Percentiles rank a stretch among this genome's conserved stretches.
Evolutionary conservation across 2,888 invertebrate species (phyloP).

Genomic region (Cinara cedri): DNA sequence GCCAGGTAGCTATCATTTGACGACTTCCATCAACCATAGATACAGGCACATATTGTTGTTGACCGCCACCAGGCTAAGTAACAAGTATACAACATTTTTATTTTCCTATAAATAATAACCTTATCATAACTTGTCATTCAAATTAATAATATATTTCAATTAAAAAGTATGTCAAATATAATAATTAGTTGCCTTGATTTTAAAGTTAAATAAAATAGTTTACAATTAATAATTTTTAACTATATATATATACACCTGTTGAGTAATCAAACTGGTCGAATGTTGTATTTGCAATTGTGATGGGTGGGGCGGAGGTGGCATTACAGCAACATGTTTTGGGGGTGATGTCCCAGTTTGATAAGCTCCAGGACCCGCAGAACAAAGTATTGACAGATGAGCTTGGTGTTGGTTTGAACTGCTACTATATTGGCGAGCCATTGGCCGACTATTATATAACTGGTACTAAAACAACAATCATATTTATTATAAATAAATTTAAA

Average conservation of each 20-base stretch:
- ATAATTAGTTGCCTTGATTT: neutral
- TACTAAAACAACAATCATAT: slow-evolving; percentile 67
- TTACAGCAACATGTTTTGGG: slow-evolving; percentile 74
- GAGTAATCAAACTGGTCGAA: slow-evolving; percentile 75
- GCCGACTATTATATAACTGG: slow-evolving; percentile 79
- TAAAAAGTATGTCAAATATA: neutral
- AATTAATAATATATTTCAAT: neutral
- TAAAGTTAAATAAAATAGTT: neutral
- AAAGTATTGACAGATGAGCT: slow-evolving; percentile 83
- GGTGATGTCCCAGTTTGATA: slow-evolving; percentile 81
- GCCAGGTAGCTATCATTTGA: slow-evolving; percentile 75
- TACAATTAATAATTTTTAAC: neutral
- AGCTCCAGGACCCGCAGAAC: slow-evolving; percentile 72
- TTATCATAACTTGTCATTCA: too few relatives aligned
- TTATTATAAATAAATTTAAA: neutral
- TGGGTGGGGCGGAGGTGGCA: slow-evolving; percentile 69
- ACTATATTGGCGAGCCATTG: slow-evolving; percentile 74
- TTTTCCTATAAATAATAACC: too few relatives aligned
- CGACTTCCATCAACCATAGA: slow-evolving; percentile 87
- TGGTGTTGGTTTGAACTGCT: slow-evolving; percentile 75
- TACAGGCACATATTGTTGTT: slow-evolving; percentile 91
- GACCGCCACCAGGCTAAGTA: slow-evolving; percentile 64
- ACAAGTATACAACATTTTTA: neutral
- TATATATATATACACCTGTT: slow-evolving; percentile 66
- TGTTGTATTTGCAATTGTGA: slow-evolving; percentile 74